Evolutionary conservation across 2,113 vertebrate species (phyloP).

Genomic region (Grus americana): DNA sequence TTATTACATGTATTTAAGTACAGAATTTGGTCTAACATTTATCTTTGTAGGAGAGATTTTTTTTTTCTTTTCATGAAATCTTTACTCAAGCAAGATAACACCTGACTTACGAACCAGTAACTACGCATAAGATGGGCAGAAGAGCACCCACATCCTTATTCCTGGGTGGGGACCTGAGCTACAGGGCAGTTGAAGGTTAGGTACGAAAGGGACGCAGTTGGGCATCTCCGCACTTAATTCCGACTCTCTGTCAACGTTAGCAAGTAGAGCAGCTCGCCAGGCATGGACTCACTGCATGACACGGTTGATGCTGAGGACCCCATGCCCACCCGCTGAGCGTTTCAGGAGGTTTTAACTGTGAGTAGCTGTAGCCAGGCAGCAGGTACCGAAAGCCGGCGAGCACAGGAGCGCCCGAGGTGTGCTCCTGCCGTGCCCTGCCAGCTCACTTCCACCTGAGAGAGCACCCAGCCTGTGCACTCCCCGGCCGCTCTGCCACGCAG

Average conservation of each 20-base stretch:
- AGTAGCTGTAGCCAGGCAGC: neutral
- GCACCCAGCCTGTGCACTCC: neutral
- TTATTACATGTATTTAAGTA: neutral
- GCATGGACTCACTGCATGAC: rapidly evolving
- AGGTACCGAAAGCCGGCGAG: neutral
- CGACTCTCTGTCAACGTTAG: neutral
- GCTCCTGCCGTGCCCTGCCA: neutral
- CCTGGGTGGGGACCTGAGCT: neutral
- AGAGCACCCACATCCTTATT: neutral
- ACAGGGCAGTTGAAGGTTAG: neutral
- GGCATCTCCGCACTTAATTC: neutral
- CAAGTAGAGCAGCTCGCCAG: neutral
- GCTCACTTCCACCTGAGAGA: neutral
- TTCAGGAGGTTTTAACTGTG: neutral
- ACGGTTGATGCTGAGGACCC: neutral
- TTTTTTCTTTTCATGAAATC: neutral
- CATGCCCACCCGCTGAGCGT: rapidly evolving
- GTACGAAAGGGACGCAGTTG: neutral
- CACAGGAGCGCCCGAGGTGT: neutral
- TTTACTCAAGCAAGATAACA: neutral
- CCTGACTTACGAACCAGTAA: neutral
- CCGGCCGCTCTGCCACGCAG: rapidly evolving
- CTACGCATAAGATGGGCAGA: neutral
- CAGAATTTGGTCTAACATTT: neutral
- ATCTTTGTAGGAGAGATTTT: neutral